phyloP scores from a whole-genome alignment of 2,113 vertebrate genomes.

The Albula glossodonta region DNA sequence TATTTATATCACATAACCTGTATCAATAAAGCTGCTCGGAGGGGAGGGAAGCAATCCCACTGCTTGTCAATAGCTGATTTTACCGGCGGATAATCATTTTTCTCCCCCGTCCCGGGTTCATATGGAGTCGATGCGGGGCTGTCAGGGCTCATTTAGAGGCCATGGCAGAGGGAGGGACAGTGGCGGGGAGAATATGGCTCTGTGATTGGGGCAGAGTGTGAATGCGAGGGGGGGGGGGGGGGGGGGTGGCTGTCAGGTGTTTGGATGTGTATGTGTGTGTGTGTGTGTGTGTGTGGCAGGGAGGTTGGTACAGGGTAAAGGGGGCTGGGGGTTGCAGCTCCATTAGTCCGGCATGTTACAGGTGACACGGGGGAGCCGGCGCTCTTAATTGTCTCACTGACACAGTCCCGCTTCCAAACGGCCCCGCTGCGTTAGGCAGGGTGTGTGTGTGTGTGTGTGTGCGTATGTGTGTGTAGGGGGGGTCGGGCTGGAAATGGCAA shows the following conservation, averaged over 20 bases:
- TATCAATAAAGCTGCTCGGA: slow-evolving; percentile 83
- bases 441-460: slow-evolving; percentile 72
- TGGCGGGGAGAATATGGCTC: slow-evolving; percentile 49
- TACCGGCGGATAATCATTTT: slow-evolving; percentile 88
- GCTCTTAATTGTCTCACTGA: slow-evolving; percentile 80
- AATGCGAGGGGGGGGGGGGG: slow-evolving; percentile 37
- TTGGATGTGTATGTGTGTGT: slow-evolving; percentile 26
- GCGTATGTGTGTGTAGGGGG: slow-evolving; percentile 64
- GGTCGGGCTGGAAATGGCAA: slow-evolving; percentile 72
- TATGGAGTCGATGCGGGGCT: slow-evolving; percentile 86
- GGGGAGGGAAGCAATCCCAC: slow-evolving; percentile 84
- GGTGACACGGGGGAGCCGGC: slow-evolving; percentile 73
- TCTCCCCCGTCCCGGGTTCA: slow-evolving; percentile 73
- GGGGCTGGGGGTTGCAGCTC: slow-evolving; percentile 35
- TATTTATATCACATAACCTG: slow-evolving; percentile 96
- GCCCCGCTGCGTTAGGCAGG: slow-evolving; percentile 69
- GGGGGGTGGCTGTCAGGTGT: slow-evolving; percentile 27
- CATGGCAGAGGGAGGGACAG: slow-evolving; percentile 43
- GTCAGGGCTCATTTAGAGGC: slow-evolving; percentile 71
- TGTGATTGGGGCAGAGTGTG: slow-evolving; percentile 50
- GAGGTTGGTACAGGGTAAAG: slow-evolving; percentile 40
- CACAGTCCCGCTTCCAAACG: slow-evolving; percentile 70
- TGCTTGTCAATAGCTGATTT: slow-evolving; percentile 97
- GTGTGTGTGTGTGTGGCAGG: slow-evolving; percentile 27
- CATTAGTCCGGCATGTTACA: slow-evolving; percentile 66